Evolutionary conservation across 2,797 vertebrate species (phyloP).

Genomic region (Anniella stebbinsi): DNA sequence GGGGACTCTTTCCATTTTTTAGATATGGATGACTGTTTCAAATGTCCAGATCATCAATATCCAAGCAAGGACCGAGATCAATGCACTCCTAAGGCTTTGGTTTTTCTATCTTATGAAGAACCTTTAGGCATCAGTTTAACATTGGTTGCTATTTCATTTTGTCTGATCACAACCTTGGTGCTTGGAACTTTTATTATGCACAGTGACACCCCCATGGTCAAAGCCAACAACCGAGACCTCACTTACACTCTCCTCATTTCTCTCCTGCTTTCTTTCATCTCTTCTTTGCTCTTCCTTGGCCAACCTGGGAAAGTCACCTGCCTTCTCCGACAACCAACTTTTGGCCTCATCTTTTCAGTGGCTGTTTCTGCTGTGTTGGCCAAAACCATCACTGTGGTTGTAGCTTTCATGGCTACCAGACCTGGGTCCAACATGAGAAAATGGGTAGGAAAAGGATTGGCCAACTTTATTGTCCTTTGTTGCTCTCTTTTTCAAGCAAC

Average conservation of each 20-base stretch:
- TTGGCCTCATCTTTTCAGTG: background rate
- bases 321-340: background rate
- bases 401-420: background rate
- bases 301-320: background rate
- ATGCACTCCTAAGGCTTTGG: background rate
- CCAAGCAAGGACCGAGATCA: background rate
- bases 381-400: constrained; percentile 3
- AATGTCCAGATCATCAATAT: background rate
- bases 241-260: background rate
- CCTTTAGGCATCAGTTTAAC: background rate
- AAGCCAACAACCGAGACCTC: constrained; percentile 16
- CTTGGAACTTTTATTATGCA: background rate
- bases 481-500: background rate
- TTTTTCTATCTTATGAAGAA: background rate
- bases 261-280: background rate
- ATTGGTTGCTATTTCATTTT: background rate
- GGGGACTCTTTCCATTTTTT: background rate
- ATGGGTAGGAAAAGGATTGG: background rate
- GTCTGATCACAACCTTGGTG: background rate
- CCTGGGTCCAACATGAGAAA: background rate
- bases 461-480: background rate
- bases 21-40: constrained; percentile 1
- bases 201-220: background rate
- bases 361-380: constrained; percentile 9
- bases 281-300: background rate